These are phyloP conservation scores for Pristionchus mayeri DNA, from an alignment of 2,888 invertebrate species.

Conservation along the genomic window DNA sequence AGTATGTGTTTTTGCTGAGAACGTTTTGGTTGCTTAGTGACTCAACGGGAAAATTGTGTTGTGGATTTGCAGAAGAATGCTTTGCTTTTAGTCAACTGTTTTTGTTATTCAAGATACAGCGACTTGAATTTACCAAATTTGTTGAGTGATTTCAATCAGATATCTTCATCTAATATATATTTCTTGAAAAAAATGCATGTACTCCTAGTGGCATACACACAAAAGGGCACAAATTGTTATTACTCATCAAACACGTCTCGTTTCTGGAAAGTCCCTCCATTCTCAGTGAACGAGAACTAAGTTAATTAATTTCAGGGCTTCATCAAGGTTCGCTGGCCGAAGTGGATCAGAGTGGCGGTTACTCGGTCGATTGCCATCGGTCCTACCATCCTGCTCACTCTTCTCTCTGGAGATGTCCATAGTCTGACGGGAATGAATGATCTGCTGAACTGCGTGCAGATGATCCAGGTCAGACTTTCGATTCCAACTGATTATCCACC, in stretches of 20 bases:
- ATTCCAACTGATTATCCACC: neutral
- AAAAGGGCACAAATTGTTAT: too few species aligned
- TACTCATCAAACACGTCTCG: neutral
- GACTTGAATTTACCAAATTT: too few species aligned
- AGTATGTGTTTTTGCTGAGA: neutral
- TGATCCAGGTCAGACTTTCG: conserved; percentile 61
- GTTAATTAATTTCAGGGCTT: conserved; percentile 81
- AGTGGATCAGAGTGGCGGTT: conserved; percentile 89
- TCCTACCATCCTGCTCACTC: conserved; percentile 79
- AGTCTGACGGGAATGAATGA: conserved; percentile 84
- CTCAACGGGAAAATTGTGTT: too few species aligned
- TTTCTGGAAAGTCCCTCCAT: neutral
- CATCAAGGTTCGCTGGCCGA: conserved; percentile 87
- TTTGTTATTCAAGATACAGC: too few species aligned
- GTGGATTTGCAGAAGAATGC: too few species aligned
- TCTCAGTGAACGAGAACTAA: too few species aligned
- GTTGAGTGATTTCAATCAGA: too few species aligned
- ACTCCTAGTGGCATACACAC: too few species aligned
- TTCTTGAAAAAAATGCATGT: too few species aligned
- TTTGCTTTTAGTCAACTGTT: too few species aligned
- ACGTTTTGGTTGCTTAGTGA: neutral
- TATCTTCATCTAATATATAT: too few species aligned
- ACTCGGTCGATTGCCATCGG: conserved; percentile 89
- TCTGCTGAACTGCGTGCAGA: conserved; percentile 82
- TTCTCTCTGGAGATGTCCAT: conserved; percentile 74